Evolutionary conservation across 2,797 vertebrate species (phyloP).

Genomic region (Staurois parvus): DNA sequence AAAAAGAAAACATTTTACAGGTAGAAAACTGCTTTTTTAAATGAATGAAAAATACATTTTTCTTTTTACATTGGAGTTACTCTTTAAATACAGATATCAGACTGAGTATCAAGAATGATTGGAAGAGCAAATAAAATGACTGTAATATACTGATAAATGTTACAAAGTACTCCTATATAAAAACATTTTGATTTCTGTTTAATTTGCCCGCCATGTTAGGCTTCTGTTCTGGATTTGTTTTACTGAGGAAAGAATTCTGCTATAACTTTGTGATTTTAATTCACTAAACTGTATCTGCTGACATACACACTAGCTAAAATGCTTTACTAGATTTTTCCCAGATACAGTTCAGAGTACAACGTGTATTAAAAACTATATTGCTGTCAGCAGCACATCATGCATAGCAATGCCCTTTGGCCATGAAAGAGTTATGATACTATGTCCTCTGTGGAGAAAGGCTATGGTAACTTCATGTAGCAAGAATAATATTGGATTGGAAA

Average conservation of each 20-base stretch:
- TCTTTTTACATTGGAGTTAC: background rate
- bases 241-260: background rate
- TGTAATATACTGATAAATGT: background rate
- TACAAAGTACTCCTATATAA: background rate
- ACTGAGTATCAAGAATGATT: background rate
- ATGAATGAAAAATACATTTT: background rate
- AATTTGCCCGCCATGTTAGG: background rate
- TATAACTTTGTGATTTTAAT: background rate
- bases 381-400: background rate
- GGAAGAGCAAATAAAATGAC: background rate
- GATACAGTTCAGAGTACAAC: background rate
- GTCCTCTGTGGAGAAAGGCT: slow-evolving; percentile 14
- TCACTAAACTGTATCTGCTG: background rate
- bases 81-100: background rate
- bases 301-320: background rate
- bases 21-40: too few species aligned
- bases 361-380: slow-evolving; percentile 14
- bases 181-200: background rate
- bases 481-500: slow-evolving; percentile 4
- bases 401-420: background rate
- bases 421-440: slow-evolving; percentile 1
- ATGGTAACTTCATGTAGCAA: background rate
- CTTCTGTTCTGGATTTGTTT: background rate
- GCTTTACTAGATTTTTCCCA: background rate
- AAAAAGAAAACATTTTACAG: too few species aligned